Base-by-base conservation (phyloP, 2,888 invertebrate genomes). In the Anagyrus pseudococci region DNA sequence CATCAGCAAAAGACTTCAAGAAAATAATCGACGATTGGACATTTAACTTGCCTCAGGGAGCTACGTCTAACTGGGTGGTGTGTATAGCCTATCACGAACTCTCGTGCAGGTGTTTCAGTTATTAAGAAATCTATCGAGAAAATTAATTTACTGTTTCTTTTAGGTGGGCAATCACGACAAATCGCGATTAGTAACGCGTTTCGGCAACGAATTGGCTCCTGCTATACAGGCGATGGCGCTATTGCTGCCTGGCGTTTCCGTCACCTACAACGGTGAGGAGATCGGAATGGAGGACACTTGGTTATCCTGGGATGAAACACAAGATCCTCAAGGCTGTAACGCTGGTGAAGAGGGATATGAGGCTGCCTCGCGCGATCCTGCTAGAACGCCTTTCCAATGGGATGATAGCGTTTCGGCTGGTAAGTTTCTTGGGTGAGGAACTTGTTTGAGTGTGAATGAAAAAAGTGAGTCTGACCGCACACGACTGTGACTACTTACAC, bases 321-420 rank as follows among this genome's bases (percentile, higher is more conserved):
- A 83, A 8, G 88, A 88, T 69, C 87, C 87, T 0, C 83, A 83
- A 68, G 88, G 84, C 2, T 85, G 84, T 68, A 83, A 83, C 67
- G 82, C 85, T 41, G 89, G 88, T 23, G 84, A 84, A 4, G 82
- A 85, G 8, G 83, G 84, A 60, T 92, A 87, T 72, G 81, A 84
- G 70, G 67, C 75, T 17, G 75, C 77, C 0, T 87, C 89, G 1
- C 83, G 93, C 66, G 93, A 93, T 76, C 90, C 91, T 0, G 88
- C 84, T 63, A 84, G 93, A 23, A 90, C 93, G 0, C 93, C 93
- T 0, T 92, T 89, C 81, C 93, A 93, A 73, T 94, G 93, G 93
- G 87, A 84, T 72, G 77, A 82, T 17, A 81, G 84, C 0, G 80
- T 77, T 48, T 86, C 87, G 68, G 88, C 89, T 50, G 90, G 90